Base-by-base conservation (phyloP, 2,888 invertebrate species). In the Agrotis clavis region DNA sequence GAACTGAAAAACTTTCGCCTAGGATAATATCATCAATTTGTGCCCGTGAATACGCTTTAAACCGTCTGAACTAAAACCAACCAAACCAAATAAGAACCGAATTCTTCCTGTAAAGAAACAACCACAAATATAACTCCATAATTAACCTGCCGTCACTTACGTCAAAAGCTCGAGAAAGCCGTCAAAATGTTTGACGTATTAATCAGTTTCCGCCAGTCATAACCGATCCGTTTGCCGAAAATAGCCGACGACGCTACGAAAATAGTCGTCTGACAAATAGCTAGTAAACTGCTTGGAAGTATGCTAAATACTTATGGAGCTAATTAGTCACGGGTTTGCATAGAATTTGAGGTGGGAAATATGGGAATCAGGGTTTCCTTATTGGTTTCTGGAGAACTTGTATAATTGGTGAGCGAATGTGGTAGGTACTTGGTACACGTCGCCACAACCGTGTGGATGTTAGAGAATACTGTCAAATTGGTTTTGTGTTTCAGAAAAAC, bases 131-230 rank as follows among this genome's bases (percentile, higher is more conserved):
- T 76, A 77, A 45, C 51, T 47, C 48, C 45, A 18, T 72, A 64
- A 41, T 61, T 57, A 64, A 25, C 60, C 1, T 60, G 45, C 30
- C 59, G 48, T 18, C 50, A 45, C 25, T 21, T 45, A 60, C 79
- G 74, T 74, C 74, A 74, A 47, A 67, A 81, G 65, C 71, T 71
- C 73, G 73, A 72, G 75, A 77, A 80, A 79, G 60, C 63, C 72
- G 75, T 79, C 78, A 78, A 82, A 63, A 82, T 76, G 82, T 82
- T 84, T 85, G 83, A 86, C 85, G 85, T 81, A 81, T 77, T 73
- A 73, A 84, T 86, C 78, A 67, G 79, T 74, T 79, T 71, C 76
- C 76, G 76, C 77, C 51, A 74, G 53, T 72, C 75, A 85, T 86
- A 82, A 81, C 78, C 60, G 63, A 82, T 80, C 77, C 57, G 61